Evolutionary conservation across 1,140 invertebrate genomes (phyloP).

Genomic region (Philotrypesis tridentata): DNA sequence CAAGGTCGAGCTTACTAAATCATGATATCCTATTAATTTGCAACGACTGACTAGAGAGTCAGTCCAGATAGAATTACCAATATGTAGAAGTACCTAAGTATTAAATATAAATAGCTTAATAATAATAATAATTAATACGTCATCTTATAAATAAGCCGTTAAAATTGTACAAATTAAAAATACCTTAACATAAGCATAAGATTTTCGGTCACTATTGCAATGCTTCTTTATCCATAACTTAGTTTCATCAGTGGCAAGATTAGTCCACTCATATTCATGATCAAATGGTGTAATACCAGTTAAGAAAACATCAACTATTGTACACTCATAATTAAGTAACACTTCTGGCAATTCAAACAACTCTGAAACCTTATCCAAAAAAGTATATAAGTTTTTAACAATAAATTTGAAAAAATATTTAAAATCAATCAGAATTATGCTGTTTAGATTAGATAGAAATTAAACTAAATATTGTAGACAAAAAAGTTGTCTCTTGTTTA

Average conservation of each 20-base stretch:
- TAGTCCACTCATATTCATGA: conserved; percentile 67
- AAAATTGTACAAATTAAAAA: conserved; percentile 27
- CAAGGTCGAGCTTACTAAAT: conserved; percentile 57
- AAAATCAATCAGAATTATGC: not conserved
- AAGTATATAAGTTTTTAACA: conserved; percentile 38
- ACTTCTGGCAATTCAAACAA: conserved; percentile 63
- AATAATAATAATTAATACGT: conserved; percentile 25
- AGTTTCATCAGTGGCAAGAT: conserved; percentile 51
- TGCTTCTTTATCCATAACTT: conserved; percentile 62
- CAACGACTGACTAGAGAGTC: conserved; percentile 62
- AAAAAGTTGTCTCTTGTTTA: not conserved
- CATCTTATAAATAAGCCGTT: not conserved
- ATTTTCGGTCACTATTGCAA: conserved; percentile 38
- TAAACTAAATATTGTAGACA: conserved; percentile 23
- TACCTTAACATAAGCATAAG: conserved; percentile 63
- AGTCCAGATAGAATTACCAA: conserved; percentile 67
- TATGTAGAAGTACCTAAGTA: conserved; percentile 61
- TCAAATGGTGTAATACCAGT: conserved; percentile 63
- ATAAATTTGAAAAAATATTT: not conserved
- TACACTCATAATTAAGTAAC: conserved; percentile 54
- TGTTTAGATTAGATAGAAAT: conserved; percentile 9
- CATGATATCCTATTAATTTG: conserved; percentile 58
- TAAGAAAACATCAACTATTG: conserved; percentile 66
- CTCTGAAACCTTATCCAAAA: conserved; percentile 53
- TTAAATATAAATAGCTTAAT: conserved; percentile 35